These are phyloP conservation scores for Caenorhabditis auriculariae DNA, from an alignment of 2,888 invertebrate genomes.

Conservation along the genomic window DNA sequence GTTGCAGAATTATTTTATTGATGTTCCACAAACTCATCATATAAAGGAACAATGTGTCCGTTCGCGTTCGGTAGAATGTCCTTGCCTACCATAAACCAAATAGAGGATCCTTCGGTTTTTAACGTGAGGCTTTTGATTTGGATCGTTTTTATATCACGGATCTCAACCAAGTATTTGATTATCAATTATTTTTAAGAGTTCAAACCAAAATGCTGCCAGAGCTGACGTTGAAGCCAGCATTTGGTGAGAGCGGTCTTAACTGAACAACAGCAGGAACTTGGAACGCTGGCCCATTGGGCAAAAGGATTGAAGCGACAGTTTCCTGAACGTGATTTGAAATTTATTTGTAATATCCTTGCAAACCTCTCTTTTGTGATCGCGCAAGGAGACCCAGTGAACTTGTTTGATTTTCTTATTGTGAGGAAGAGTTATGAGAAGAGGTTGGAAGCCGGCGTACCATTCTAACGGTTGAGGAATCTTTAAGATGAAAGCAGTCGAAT, in stretches of 20 bases:
- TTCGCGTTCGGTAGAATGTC: constrained; percentile 56
- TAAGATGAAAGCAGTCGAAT: background rate
- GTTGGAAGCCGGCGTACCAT: constrained; percentile 60
- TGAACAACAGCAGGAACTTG: constrained; percentile 46
- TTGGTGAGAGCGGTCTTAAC: constrained; percentile 49
- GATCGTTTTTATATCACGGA: constrained; percentile 61
- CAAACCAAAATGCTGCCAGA: constrained; percentile 54
- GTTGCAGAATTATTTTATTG: background rate
- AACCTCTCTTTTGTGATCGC: constrained; percentile 58
- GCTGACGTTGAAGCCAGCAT: constrained; percentile 41
- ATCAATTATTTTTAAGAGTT: background rate
- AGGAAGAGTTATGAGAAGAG: constrained; percentile 57
- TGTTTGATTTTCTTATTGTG: constrained; percentile 36
- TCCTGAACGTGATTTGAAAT: constrained; percentile 21
- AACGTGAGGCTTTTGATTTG: constrained; percentile 54
- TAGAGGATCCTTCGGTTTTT: constrained; percentile 52
- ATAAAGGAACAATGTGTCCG: constrained; percentile 61
- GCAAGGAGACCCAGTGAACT: constrained; percentile 58
- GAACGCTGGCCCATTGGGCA: constrained; percentile 56
- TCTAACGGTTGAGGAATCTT: constrained; percentile 42
- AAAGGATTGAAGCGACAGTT: constrained; percentile 49
- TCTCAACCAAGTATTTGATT: constrained; percentile 24
- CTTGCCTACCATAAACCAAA: constrained; percentile 63
- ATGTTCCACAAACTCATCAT: constrained; percentile 35
- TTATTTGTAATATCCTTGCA: constrained; percentile 1